Evolutionary conservation across 2,797 vertebrate genomes (phyloP), one percentile per base, ranked within the genome.

Genomic region (Tinamus major): DNA sequence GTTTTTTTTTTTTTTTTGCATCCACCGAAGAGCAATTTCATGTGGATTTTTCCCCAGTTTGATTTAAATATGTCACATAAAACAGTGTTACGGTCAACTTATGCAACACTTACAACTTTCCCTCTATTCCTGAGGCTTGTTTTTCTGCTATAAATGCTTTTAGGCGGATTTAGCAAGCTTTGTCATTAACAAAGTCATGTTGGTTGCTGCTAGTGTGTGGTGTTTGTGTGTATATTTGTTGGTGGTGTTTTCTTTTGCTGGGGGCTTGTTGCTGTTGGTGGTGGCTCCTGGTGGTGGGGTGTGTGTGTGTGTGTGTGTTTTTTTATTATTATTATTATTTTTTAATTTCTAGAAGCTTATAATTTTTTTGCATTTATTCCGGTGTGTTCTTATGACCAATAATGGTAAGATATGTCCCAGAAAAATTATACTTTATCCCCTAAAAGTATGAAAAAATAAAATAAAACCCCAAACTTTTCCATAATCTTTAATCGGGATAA

Each of bases 401-500:
- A 35, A 35, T n/a, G 17, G 17, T 85, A 83, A 49, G 53, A 63
- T 72, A 56, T 81, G 9, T 80, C 16, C 29, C 10, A 35, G 27
- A 71, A 55, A 74, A 78, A 59, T 9, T 70, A 16, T 41, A 44
- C 2, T 2, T 39, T 61, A 59, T 63, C 4, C 8, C 8, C 26
- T 85, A 24, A 67, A 46, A n/a, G 2, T 70, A n/a, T 31, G 56
- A 80, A 67, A 10, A 78, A 42, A n/a, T 59, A 19, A 3, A 67
- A 82, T 49, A 65, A 6, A 49, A 20, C 2, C 27, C 1, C 1
- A 62, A 2, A 5, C 0, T 49, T 29, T 6, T n/a, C 27, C 27
- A 31, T 24, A 53, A 27, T 13, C 61, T 76, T 13, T 51, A 70
- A 78, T 67, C 5, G 35, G 59, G 7, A 63, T n/a, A n/a, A 37